Conservation (phyloP, 1,140 invertebrate genomes). For the Drosophila tristis region DNA sequence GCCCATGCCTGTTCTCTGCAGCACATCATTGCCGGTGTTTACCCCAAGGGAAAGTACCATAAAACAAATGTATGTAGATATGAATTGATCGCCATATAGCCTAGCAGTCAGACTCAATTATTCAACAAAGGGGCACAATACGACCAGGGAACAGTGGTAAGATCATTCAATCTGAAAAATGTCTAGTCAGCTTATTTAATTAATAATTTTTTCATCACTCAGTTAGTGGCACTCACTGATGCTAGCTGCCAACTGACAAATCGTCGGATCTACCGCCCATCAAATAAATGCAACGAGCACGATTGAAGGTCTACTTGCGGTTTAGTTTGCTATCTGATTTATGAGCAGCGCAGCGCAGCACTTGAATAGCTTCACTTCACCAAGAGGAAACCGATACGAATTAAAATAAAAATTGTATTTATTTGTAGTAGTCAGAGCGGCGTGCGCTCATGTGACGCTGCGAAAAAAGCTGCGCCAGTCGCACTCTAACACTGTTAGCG, state of each 20-base stretch:
- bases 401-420: conserved; percentile 13
- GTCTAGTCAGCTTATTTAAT: too few species aligned
- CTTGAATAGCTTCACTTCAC: conserved; percentile 50
- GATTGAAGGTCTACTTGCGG: conserved; percentile 40
- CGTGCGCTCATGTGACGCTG: conserved; percentile 4
- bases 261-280: conserved; percentile 1
- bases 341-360: neutral
- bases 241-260: conserved; percentile 20
- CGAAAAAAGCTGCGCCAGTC: conserved; percentile 13
- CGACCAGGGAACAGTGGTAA: too few species aligned
- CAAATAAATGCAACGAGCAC: neutral
- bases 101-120: too few species aligned
- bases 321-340: conserved; percentile 19
- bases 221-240: conserved; percentile 27
- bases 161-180: too few species aligned
- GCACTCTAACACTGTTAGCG: neutral
- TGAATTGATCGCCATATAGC: too few species aligned
- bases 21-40: too few species aligned
- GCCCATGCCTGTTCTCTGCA: too few species aligned
- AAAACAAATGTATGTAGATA: too few species aligned
- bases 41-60: too few species aligned
- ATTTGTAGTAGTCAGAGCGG: conserved; percentile 19
- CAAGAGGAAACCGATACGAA: conserved; percentile 38
- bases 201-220: too few species aligned
- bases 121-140: too few species aligned